A percentile compares a stretch with the other conserved stretches of the same genome.
Evolutionary conservation across 1,140 invertebrate genomes (phyloP).

Genomic region (Drosophila bocqueti): DNA sequence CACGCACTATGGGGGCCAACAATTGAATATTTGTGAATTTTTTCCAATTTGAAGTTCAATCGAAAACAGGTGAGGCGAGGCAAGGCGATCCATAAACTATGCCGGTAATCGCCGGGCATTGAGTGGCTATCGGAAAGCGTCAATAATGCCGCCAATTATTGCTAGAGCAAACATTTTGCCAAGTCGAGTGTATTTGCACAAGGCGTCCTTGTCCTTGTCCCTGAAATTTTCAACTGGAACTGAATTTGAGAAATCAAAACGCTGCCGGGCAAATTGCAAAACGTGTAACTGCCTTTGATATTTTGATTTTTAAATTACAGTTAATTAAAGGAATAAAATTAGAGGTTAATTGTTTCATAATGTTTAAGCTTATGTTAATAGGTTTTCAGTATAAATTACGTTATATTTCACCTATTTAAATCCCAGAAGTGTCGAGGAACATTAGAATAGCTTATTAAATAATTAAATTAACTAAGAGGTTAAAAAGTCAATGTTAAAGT

Average conservation of each 20-base stretch:
- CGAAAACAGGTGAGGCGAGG: constrained; percentile 53
- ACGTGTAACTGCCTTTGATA: neutral
- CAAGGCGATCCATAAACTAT: constrained; percentile 32
- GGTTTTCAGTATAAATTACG: neutral
- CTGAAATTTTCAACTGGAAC: constrained; percentile 38
- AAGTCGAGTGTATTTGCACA: constrained; percentile 67
- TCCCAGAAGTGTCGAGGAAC: no score
- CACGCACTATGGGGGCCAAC: constrained; percentile 55
- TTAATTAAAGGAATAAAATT: neutral
- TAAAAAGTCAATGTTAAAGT: neutral
- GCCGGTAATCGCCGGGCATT: constrained; percentile 54
- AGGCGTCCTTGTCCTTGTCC: constrained; percentile 80
- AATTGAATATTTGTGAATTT: constrained; percentile 50
- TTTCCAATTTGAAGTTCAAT: constrained; percentile 38
- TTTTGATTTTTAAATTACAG: constrained; percentile 5
- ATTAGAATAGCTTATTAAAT: no score
- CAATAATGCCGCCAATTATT: constrained; percentile 74
- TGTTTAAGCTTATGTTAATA: neutral
- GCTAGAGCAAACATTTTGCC: constrained; percentile 34
- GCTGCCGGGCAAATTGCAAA: constrained; percentile 32
- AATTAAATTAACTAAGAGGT: neutral
- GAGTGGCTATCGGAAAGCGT: constrained; percentile 72
- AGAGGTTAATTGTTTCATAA: neutral
- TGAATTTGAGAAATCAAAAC: constrained; percentile 32
- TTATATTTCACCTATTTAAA: neutral